phyloP scores from a whole-genome alignment of 2,113 vertebrate species.

The Sinocyclocheilus anophthalmus region DNA sequence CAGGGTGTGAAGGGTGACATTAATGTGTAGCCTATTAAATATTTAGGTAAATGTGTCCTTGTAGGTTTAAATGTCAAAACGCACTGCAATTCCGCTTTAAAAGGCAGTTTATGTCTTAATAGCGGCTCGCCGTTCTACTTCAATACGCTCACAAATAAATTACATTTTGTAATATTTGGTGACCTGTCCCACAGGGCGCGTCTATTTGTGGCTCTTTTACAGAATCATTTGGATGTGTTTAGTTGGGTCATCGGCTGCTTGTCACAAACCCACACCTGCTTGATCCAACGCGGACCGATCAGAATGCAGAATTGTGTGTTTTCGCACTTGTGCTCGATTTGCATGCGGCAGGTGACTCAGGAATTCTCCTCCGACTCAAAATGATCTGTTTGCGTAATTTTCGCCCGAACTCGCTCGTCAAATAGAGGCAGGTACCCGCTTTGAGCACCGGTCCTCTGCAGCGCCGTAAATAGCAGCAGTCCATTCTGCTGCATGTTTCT shows the following conservation, averaged over 20 bases:
- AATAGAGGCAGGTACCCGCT: constrained; percentile 55
- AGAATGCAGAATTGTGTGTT: neutral
- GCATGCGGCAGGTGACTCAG: neutral
- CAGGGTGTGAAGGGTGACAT: neutral
- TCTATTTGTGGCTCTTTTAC: neutral
- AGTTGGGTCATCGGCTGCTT: constrained; percentile 1
- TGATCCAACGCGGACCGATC: too few relatives aligned
- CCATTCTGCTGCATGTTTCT: constrained; percentile 77
- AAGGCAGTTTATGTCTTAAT: neutral
- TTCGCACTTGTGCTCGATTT: constrained; percentile 16
- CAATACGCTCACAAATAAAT: neutral
- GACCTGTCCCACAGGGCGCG: neutral
- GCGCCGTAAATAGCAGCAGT: constrained; percentile 75
- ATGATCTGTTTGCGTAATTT: neutral
- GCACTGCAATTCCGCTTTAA: neutral
- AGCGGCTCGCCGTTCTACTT: neutral
- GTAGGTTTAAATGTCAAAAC: neutral
- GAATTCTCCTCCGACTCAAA: neutral
- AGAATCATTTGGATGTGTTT: neutral
- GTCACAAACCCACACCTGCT: too few relatives aligned
- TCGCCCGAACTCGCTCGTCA: neutral
- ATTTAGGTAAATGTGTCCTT: neutral
- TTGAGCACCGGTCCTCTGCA: constrained; percentile 51
- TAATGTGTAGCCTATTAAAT: neutral
- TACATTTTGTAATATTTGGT: neutral